Conservation (phyloP, 2,888 invertebrate genomes). For the Ophraella communa region DNA sequence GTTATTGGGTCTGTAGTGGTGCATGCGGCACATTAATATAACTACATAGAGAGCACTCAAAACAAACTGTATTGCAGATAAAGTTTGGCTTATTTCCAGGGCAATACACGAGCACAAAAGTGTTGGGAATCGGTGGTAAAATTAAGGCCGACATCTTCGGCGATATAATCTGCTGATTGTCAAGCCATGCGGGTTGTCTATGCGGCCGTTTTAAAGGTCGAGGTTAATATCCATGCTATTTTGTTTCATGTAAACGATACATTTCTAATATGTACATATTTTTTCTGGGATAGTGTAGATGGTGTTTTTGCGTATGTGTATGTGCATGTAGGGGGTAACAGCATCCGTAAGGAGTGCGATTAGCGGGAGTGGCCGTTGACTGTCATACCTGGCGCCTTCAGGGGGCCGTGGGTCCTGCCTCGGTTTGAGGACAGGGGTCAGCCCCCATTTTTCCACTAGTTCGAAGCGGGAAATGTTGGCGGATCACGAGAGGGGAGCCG, state of each 20-base stretch:
- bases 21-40: conserved; percentile 40
- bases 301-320: no score
- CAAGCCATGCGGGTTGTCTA: conserved; percentile 22
- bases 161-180: conserved; percentile 8
- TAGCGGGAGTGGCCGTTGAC: conserved; percentile 46
- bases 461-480: conserved; percentile 97
- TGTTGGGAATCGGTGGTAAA: conserved; percentile 16
- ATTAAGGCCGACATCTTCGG: conserved; percentile 19
- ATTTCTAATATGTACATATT: no score
- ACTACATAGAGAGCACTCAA: conserved; percentile 24
- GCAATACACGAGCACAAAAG: conserved; percentile 18
- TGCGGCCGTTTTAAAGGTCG: conserved; percentile 4
- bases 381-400: conserved; percentile 75
- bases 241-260: conserved; percentile 1
- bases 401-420: conserved; percentile 91
- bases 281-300: conserved; percentile 4
- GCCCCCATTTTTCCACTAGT: conserved; percentile 97
- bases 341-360: conserved; percentile 46
- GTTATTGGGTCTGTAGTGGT: conserved; percentile 34
- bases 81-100: conserved; percentile 37
- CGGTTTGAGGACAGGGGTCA: conserved; percentile 96
- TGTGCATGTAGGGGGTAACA: conserved; percentile 39
- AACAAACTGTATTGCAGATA: conserved; percentile 32
- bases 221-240: conserved; percentile 14
- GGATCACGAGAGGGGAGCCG: conserved; percentile 69